Evolutionary conservation across 2,888 invertebrate species (phyloP), one percentile per base, ranked within the genome.

Genomic region (Euproctis similis): DNA sequence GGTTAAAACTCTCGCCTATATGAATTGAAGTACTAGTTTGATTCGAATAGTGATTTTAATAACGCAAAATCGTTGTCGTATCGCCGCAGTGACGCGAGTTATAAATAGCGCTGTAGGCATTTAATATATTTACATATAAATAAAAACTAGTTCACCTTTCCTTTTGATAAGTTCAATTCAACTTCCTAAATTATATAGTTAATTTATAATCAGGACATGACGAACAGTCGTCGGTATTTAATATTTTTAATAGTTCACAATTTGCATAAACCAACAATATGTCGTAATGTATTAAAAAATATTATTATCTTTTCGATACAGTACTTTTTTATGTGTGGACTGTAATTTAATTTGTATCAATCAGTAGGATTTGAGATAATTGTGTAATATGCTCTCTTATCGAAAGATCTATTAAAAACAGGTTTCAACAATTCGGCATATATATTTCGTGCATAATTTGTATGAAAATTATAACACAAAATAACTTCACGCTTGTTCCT

Each of bases 71-170:
- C n/a, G n/a, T n/a, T n/a, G n/a, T n/a, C n/a, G n/a, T n/a, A n/a
- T n/a, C n/a, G n/a, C n/a, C n/a, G n/a, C n/a, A n/a, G n/a, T n/a
- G n/a, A n/a, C n/a, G n/a, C n/a, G n/a, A n/a, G n/a, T n/a, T n/a
- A 2, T 26, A 31, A 30, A 26, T 6, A 20, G 10, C 6, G 8
- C 4, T 13, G 42, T 51, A 44, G 39, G 45, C 50, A 45, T 56
- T 62, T 61, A 57, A 59, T 59, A 71, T 69, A 64, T 58, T 67
- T 55, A 23, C n/a, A 13, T 12, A 42, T 39, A 48, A 53, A 46
- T 59, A 58, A 68, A 65, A 74, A 74, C 71, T 70, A 57, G 77
- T 69, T 77, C 69, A 77, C 78, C 74, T 76, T 71, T 73, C n/a
- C n/a, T n/a, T 50, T 58, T 58, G 44, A 60, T 58, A 63, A 71